Evolutionary conservation across 2,113 vertebrate genomes (phyloP), one percentile per base, ranked within the genome.

Genomic region (Capricornis sumatraensis): DNA sequence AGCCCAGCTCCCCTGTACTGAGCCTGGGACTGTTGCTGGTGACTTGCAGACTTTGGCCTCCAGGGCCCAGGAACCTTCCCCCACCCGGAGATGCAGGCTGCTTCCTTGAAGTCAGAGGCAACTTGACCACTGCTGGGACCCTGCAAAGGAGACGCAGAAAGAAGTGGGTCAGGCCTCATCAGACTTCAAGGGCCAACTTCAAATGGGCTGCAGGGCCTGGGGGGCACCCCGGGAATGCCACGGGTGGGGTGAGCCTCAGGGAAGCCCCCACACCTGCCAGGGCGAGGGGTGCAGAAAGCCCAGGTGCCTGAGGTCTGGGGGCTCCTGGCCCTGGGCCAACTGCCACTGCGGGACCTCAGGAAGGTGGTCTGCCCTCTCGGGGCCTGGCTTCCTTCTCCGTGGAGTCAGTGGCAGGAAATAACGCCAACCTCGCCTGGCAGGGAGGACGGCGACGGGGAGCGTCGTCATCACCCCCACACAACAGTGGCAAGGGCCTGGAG

Each of bases 171-270:
- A 43, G 17, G n/a, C 81, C 58, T 58, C 11, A 1, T 95, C 91
- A 30, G 95, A 71, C 94, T 83, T 91, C 96, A 91, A 92, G 78
- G 62, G 64, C 84, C 40, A n/a, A 50, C 94, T 89, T 95, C 96
- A 97, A 94, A 98, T 89, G 58, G 25, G 14, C 85, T 5, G 7
- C 16, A 3, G 88, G 62, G 8, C 30, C 55, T 16, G 62, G 86
- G 8, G 2, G 45, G 7, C 11, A 16, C 76, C 58, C 81, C 7
- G 87, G 78, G 96, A 88, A 82, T 36, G 81, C 84, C 28, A 64
- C 1, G 0, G 82, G 82, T 1, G 23, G 27, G 4, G 13, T 3
- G 5, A 25, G 74, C n/a, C 62, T 50, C 13, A 6, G 23, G 55
- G 55, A 15, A 14, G 5, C 2, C 14, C 85, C 76, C 36, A 50